Base-by-base conservation (phyloP, 2,113 vertebrate species). In the Cynoglossus semilaevis region DNA sequence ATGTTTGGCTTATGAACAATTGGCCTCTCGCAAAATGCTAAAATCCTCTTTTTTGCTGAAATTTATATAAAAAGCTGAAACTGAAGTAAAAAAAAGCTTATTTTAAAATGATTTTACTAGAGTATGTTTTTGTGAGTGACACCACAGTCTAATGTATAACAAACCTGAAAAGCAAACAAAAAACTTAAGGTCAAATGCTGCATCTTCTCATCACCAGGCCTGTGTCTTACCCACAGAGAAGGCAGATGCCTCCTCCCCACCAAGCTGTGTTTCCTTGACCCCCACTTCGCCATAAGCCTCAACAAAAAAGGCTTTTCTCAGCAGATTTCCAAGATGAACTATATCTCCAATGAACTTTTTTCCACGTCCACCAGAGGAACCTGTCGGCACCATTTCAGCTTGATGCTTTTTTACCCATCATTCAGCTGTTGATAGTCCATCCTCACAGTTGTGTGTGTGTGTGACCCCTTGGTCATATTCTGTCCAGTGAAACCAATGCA, bases 171-270 rank as follows among this genome's bases (percentile, higher is more conserved):
- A 34, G 2, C 9, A 37, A n/a, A 29, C 22, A 29, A 29, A 29
- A n/a, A 29, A 2, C 6, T 29, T 29, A 29, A 29, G 22, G 22
- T 29, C 22, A 29, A 29, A 6, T 29, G 22, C 22, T 4, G 19
- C 35, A 14, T 9, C 47, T 16, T 53, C 52, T 16, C 50, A 40
- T 46, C 9, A 36, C 10, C 7, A 53, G 19, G 42, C 14, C 17
- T 15, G 40, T 15, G 38, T 78, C 90, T 90, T 90, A 91, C 90
- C 91, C 88, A 91, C 51, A 91, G 58, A 48, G 86, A 74, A 73
- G 84, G 85, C 37, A 87, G 70, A 47, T 72, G 59, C 48, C 51
- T 76, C 66, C 57, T 85, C 45, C 55, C 73, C 62, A 58, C 60
- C 69, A 72, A 43, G 15, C 55, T 66, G 63, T 29, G 63, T 48